phyloP scores from a whole-genome alignment of 1,140 invertebrate genomes.

The Trichogramma pretiosum region DNA sequence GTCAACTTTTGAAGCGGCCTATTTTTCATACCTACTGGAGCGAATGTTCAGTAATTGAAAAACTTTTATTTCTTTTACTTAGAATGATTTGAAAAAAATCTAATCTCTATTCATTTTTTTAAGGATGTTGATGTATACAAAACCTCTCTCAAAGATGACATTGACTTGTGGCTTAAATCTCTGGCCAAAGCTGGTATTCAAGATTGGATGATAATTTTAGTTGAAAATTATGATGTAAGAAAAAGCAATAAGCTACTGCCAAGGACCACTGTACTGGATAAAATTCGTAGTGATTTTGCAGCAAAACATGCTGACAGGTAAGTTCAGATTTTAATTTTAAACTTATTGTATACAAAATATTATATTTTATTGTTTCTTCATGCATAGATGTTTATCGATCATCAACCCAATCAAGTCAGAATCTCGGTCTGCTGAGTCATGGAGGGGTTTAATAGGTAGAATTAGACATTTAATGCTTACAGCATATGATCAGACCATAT shows the following conservation, averaged over 20 bases:
- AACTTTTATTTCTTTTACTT: constrained; percentile 3
- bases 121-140: constrained; percentile 91
- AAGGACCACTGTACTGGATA: constrained; percentile 86
- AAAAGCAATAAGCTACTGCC: constrained; percentile 87
- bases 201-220: constrained; percentile 91
- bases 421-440: constrained; percentile 79
- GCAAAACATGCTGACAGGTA: constrained; percentile 76
- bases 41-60: constrained; percentile 71
- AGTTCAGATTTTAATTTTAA: constrained; percentile 8
- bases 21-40: constrained; percentile 94
- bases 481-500: constrained; percentile 77
- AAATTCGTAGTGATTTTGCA: constrained; percentile 88
- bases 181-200: constrained; percentile 65
- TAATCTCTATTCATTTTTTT: constrained; percentile 21
- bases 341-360: constrained; percentile 11
- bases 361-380: constrained; percentile 14
- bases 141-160: constrained; percentile 72
- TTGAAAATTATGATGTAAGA: constrained; percentile 85
- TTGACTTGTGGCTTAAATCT: constrained; percentile 77
- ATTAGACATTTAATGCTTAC: constrained; percentile 75
- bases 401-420: constrained; percentile 85
- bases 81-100: background rate
- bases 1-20: constrained; percentile 72
- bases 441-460: constrained; percentile 72
- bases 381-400: constrained; percentile 81